phyloP scores from a whole-genome alignment of 2,113 vertebrate species.

The Penelope pileata region DNA sequence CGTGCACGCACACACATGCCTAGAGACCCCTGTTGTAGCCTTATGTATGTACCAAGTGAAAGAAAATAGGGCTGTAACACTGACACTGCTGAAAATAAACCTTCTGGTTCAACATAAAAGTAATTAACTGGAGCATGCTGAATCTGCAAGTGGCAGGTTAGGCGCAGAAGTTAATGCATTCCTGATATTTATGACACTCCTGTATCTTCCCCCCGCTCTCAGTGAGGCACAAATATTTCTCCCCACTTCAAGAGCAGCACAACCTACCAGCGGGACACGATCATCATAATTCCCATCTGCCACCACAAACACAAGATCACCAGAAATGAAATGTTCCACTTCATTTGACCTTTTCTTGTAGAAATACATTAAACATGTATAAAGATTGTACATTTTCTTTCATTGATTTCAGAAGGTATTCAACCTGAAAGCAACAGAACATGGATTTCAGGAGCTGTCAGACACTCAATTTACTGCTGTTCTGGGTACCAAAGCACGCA shows the following conservation, averaged over 20 bases:
- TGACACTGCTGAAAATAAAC: not conserved
- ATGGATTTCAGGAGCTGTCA: constrained; percentile 59
- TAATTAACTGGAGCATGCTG: not conserved
- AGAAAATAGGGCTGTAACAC: not conserved
- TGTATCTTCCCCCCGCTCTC: not conserved
- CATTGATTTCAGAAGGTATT: constrained; percentile 56
- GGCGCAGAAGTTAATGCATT: not conserved
- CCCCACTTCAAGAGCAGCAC: not conserved
- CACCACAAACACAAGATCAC: not conserved
- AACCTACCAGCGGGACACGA: not conserved
- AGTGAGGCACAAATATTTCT: not conserved
- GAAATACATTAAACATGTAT: constrained; percentile 64
- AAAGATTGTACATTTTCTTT: constrained; percentile 53
- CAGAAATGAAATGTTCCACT: constrained; percentile 57
- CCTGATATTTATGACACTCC: not conserved
- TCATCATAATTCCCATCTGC: not conserved
- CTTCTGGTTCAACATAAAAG: not conserved
- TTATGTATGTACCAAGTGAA: not conserved
- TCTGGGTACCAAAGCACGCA: constrained; percentile 26
- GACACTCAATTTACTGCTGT: constrained; percentile 56
- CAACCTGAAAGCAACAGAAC: constrained; percentile 57
- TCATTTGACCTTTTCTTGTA: constrained; percentile 63
- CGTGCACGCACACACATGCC: too few species aligned
- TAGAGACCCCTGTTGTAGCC: not conserved
- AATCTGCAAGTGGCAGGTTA: not conserved